A percentile compares a stretch with the other conserved stretches of the same genome.
phyloP scores from a whole-genome alignment of 2,888 invertebrate species.

The Ophioninae sp. region DNA sequence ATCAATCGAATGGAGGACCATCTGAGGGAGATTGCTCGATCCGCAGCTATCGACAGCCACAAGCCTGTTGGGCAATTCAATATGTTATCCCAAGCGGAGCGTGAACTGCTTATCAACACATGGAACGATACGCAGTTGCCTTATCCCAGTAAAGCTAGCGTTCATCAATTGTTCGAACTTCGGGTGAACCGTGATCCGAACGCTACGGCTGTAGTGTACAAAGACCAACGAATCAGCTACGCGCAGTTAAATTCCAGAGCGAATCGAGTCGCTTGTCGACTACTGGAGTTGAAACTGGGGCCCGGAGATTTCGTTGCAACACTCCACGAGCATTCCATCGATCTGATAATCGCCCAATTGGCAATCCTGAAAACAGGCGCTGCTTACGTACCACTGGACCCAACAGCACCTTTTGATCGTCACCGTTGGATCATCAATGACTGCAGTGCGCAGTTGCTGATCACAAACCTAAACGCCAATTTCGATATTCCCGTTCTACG shows the following conservation, averaged over 20 bases:
- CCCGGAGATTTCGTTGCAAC: not conserved
- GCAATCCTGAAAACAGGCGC: conserved; percentile 24
- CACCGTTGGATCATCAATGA: conserved; percentile 10
- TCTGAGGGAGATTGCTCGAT: not conserved
- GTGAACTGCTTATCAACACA: conserved; percentile 12
- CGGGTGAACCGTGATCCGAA: not conserved
- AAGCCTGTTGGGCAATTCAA: not conserved
- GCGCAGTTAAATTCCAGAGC: not conserved
- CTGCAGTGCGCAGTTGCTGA: conserved; percentile 6
- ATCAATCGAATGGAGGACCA: conserved; percentile 17
- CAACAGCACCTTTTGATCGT: conserved; percentile 7
- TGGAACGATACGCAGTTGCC: conserved; percentile 3
- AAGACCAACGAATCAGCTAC: not conserved
- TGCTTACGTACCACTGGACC: conserved; percentile 11
- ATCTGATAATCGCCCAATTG: conserved; percentile 14
- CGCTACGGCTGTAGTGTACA: conserved; percentile 4
- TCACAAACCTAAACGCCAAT: not conserved
- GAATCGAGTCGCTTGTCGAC: conserved; percentile 6
- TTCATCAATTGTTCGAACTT: conserved; percentile 8
- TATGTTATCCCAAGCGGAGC: not conserved
- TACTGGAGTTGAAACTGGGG: not conserved
- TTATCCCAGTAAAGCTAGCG: not conserved
- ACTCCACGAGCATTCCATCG: conserved; percentile 6
- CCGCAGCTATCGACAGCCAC: not conserved
- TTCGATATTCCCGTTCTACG: conserved; percentile 4